Conservation (phyloP, 2,113 vertebrate genomes). For the Alligator sinensis region DNA sequence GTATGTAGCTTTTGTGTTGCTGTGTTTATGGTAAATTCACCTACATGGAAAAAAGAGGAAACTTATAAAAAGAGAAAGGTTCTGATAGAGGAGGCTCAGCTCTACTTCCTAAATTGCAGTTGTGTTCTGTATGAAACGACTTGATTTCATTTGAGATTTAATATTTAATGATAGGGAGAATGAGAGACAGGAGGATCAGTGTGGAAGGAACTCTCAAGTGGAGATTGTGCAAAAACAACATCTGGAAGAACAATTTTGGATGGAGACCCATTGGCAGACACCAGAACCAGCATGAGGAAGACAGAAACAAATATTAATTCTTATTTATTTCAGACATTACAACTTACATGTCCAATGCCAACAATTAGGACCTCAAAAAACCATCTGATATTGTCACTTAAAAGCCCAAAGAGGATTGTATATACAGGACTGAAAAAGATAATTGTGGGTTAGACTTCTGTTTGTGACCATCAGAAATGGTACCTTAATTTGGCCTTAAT, state of each 20-base stretch:
- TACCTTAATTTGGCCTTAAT: constrained; percentile 70
- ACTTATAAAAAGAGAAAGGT: not conserved
- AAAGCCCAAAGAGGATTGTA: constrained; percentile 33
- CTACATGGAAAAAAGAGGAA: not conserved
- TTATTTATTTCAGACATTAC: not conserved
- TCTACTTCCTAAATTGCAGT: not conserved
- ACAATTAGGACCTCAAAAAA: not conserved
- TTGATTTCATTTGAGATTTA: not conserved
- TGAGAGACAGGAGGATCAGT: accelerated
- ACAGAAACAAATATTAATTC: not conserved
- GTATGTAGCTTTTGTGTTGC: not conserved
- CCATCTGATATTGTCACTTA: constrained; percentile 15
- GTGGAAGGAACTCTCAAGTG: not conserved
- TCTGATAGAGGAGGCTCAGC: not conserved
- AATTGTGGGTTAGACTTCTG: constrained; percentile 60
- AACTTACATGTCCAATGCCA: constrained; percentile 7
- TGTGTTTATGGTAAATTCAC: not conserved
- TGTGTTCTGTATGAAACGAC: not conserved
- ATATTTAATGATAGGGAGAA: not conserved
- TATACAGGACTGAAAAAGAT: constrained; percentile 36
- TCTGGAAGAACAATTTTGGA: accelerated
- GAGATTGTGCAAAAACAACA: not conserved
- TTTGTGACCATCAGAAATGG: constrained; percentile 68
- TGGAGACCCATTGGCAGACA: not conserved
- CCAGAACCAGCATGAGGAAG: not conserved